Evolutionary conservation across 1,140 invertebrate species (phyloP).

Genomic region (Whitmania pigra): DNA sequence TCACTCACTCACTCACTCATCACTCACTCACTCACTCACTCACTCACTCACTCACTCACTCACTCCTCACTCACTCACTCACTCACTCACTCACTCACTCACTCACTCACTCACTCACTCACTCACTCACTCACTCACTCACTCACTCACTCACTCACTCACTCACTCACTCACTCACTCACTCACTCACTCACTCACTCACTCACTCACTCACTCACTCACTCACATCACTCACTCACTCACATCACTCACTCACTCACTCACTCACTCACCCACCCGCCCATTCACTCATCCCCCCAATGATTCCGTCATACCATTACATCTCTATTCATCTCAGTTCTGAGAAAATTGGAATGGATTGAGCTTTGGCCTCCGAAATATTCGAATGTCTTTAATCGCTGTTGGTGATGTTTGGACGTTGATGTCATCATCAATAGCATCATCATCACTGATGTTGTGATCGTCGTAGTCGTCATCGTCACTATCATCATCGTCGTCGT

Average conservation of each 20-base stretch:
- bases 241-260: neutral
- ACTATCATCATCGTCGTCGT: constrained; percentile 6
- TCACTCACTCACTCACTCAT: no score
- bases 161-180: no score
- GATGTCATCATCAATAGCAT: neutral
- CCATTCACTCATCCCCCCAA: neutral
- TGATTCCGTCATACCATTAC: neutral
- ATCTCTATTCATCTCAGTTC: neutral
- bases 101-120: neutral
- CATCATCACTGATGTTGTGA: no score
- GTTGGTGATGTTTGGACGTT: no score
- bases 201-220: neutral
- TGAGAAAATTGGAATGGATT: neutral
- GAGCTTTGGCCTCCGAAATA: neutral
- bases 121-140: neutral
- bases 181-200: neutral
- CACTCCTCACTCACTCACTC: no score
- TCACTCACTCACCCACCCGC: neutral
- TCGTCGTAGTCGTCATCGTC: neutral
- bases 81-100: neutral
- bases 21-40: no score
- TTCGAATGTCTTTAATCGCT: neutral
- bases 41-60: no score
- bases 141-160: no score
- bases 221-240: neutral